Evolutionary conservation across 2,888 invertebrate genomes (phyloP).

Genomic region (Leptinotarsa juncta): DNA sequence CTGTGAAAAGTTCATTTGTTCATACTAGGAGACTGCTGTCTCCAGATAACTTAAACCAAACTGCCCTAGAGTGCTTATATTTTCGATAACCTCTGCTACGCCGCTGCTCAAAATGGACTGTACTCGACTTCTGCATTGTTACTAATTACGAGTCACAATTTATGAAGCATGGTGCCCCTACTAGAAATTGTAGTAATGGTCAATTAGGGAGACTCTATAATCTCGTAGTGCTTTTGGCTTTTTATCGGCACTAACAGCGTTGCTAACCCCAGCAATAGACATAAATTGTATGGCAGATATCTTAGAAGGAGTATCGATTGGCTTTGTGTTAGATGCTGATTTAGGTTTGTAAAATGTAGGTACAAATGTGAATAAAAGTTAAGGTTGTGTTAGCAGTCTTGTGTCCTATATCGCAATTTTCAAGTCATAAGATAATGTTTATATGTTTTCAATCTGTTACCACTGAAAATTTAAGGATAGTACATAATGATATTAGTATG

Average conservation of each 20-base stretch:
- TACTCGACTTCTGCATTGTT: slow-evolving; percentile 39
- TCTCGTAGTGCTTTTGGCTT: slow-evolving; percentile 20
- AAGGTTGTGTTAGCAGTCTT: no score
- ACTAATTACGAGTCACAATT: slow-evolving; percentile 56
- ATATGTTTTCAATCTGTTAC: no score
- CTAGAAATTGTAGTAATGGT: slow-evolving; percentile 52
- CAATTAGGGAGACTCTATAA: slow-evolving; percentile 54
- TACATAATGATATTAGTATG: no score
- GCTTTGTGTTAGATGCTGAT: not conserved
- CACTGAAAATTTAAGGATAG: no score
- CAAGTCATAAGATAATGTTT: no score
- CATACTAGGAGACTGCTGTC: no score
- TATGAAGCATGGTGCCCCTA: slow-evolving; percentile 55
- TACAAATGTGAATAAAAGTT: no score
- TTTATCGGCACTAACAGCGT: slow-evolving; percentile 14
- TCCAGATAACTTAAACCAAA: no score
- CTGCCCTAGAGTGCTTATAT: not conserved
- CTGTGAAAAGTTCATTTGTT: no score
- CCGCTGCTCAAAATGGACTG: not conserved
- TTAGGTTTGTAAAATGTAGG: no score
- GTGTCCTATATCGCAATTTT: no score
- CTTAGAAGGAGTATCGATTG: slow-evolving; percentile 9
- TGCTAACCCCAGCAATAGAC: slow-evolving; percentile 10
- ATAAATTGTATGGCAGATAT: not conserved
- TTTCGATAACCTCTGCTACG: not conserved